Base-by-base conservation (phyloP, 1,140 invertebrate species). In the Drosophila seguyi region DNA sequence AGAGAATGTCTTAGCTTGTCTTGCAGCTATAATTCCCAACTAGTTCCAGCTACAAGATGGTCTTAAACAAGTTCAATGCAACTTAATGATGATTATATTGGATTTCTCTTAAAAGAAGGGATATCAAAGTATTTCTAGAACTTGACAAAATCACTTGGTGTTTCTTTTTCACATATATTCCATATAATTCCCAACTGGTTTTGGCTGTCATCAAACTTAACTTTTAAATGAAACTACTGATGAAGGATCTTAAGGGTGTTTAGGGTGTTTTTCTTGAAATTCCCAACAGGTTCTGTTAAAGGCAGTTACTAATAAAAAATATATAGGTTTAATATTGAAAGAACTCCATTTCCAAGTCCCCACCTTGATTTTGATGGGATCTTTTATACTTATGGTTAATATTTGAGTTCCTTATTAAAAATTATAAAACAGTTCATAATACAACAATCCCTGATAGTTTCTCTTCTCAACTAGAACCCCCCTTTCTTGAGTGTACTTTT, bases 401-500 rank as follows among this genome's bases (percentile, higher is more conserved):
- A 29, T 1, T 29, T 29, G 29, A 29, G 29, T 29, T 29, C 1
- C 29, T 29, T 29, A 29, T 1, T 29, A 36, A 5, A 36, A 36
- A 38, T 38, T 11, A 14, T 38, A 14, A 6, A 6, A 39, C n/a
- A n/a, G n/a, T n/a, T n/a, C n/a, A n/a, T n/a, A 38, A 16, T 6
- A 13, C n/a, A n/a, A n/a, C 6, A 39, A 39, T 4, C 3, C 16
- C 16, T 39, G 0, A 8, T 0, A n/a, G 1, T n/a, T 36, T 55
- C 7, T 2, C 14, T 38, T 6, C 18, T 38, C 14, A 25, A 57
- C 11, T 44, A 0, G 2, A 0, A 1, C 5, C 4, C 7, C 7
- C 3, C 18, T 69, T 66, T 52, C 29, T 44, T 56, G 8, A 3
- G 66, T 69, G 61, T 36, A 6, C 5, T 38, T n/a, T 55, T 55